Conservation (phyloP, 2,888 invertebrate species). For the Meloe dianella region DNA sequence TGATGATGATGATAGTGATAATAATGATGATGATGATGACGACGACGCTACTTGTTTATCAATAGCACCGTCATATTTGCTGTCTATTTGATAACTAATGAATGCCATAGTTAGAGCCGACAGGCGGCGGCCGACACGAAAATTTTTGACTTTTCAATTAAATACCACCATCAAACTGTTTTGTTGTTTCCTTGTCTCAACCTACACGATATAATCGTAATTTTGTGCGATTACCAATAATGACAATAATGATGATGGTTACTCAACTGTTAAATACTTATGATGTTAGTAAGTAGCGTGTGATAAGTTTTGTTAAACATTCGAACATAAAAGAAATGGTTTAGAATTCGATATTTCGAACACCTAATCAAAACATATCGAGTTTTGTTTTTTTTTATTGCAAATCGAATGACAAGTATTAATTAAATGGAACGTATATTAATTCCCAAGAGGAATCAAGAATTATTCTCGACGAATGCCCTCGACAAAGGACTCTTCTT, state of each 20-base stretch:
- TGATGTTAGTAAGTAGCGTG: no score
- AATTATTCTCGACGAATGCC: no score
- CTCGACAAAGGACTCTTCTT: no score
- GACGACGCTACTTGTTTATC: constrained; percentile 1
- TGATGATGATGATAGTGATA: background rate
- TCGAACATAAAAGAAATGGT: background rate
- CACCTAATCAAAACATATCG: background rate
- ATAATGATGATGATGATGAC: background rate
- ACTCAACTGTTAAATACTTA: background rate
- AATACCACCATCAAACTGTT: background rate
- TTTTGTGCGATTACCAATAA: background rate
- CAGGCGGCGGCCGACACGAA: background rate
- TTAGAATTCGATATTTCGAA: background rate
- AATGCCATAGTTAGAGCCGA: constrained; percentile 27
- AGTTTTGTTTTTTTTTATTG: background rate
- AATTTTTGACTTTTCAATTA: background rate
- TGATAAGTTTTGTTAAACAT: background rate
- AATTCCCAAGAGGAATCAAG: no score
- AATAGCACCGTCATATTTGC: constrained; percentile 8
- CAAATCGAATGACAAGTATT: background rate
- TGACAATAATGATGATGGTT: background rate
- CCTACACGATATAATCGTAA: background rate
- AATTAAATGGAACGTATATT: no score
- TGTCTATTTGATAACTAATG: constrained; percentile 27
- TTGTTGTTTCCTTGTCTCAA: no score